phyloP scores from a whole-genome alignment of 2,113 vertebrate genomes.

The Choloepus hoffmanni region DNA sequence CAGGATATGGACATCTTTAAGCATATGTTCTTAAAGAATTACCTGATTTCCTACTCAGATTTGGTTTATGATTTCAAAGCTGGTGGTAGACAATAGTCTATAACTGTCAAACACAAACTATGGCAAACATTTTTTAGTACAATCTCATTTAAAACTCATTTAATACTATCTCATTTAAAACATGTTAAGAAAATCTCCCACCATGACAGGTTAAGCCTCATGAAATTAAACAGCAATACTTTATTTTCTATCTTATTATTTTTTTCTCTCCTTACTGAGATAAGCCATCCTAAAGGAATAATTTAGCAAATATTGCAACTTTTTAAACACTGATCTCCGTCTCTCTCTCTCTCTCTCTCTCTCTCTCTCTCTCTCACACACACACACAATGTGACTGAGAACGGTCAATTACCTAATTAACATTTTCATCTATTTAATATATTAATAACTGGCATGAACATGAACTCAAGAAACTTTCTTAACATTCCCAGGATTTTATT shows the following conservation, averaged over 20 bases:
- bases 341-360: background rate
- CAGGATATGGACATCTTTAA: background rate
- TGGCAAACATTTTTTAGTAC: background rate
- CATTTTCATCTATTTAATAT: background rate
- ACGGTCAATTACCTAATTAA: background rate
- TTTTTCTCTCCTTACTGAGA: background rate
- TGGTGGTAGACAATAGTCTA: background rate
- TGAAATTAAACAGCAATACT: constrained; percentile 19
- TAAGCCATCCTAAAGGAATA: background rate
- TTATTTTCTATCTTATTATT: constrained; percentile 26
- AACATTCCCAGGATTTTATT: constrained; percentile 5
- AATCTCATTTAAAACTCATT: constrained; percentile 29
- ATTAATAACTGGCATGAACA: background rate
- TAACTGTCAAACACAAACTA: background rate
- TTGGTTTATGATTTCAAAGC: constrained; percentile 34
- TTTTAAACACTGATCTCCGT: background rate
- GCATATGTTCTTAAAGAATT: background rate
- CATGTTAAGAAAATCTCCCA: constrained; percentile 25
- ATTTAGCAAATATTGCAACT: background rate
- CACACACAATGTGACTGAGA: background rate
- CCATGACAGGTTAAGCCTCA: background rate
- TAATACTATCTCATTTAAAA: too few relatives aligned
- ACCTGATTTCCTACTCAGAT: constrained; percentile 9
- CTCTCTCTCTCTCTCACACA: background rate
- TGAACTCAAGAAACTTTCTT: background rate